Evolutionary conservation across 92 coral and sea anemone species (phyloP).

Genomic region (Siderastrea radians): DNA sequence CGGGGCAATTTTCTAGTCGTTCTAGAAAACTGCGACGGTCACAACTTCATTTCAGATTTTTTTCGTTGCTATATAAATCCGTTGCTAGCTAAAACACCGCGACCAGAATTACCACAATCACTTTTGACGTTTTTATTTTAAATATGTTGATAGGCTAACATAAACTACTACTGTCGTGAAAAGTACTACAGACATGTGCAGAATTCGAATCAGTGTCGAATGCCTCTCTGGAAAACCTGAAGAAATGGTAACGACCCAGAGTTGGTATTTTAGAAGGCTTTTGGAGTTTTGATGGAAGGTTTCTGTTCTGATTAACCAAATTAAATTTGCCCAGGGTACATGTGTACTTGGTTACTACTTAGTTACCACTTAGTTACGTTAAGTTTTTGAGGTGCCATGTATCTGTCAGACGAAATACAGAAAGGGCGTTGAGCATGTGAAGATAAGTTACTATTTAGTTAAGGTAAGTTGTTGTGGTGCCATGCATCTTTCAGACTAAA

Average conservation of each 20-base stretch:
- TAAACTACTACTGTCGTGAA: slow-evolving; percentile 97
- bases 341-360: too few species aligned
- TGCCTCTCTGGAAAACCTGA: slow-evolving; percentile 93
- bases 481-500: too few species aligned
- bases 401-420: too few species aligned
- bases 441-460: too few species aligned
- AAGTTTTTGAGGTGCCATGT: too few species aligned
- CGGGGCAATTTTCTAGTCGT: neutral
- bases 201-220: slow-evolving; percentile 10
- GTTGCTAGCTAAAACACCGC: neutral
- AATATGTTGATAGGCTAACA: slow-evolving; percentile 74
- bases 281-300: slow-evolving; percentile 87
- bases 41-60: neutral
- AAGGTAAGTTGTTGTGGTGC: too few species aligned
- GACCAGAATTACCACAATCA: too few species aligned
- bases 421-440: too few species aligned
- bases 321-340: too few species aligned
- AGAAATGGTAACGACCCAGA: slow-evolving; percentile 99
- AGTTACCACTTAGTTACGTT: too few species aligned
- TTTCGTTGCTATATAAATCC: neutral
- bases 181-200: slow-evolving; percentile 97
- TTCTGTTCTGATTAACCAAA: too few species aligned
- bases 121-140: slow-evolving; percentile 10
- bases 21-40: too few species aligned
- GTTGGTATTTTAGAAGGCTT: slow-evolving; percentile 98